A percentile compares a stretch with the other conserved stretches of the same genome.
Evolutionary conservation across 2,113 vertebrate genomes (phyloP).

Genomic region (Pollachius pollachius): DNA sequence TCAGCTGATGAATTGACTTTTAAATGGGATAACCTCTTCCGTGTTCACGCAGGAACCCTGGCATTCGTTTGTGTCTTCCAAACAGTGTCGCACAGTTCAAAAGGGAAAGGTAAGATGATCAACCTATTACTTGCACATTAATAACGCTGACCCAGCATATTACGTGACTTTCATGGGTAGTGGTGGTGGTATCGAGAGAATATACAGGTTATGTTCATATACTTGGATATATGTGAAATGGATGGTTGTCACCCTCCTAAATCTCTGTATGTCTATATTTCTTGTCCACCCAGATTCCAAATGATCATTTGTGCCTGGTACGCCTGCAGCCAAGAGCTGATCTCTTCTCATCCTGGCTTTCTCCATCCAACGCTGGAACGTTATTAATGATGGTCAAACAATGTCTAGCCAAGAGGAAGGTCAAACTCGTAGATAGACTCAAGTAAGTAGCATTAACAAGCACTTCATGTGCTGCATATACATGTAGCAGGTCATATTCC

Average conservation of each 20-base stretch:
- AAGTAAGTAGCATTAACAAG: conserved; percentile 73
- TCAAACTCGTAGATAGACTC: conserved; percentile 76
- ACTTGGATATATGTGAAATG: too few relatives aligned
- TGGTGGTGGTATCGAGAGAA: not conserved
- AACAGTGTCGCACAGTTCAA: conserved; percentile 11
- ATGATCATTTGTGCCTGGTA: conserved; percentile 83
- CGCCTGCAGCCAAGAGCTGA: conserved; percentile 79
- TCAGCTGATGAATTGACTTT: not conserved
- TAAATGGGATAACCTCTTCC: conserved; percentile 18
- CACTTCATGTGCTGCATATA: not conserved
- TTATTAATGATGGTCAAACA: conserved; percentile 90
- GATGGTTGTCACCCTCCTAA: not conserved
- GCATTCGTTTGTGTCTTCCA: conserved; percentile 79
- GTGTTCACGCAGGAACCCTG: conserved; percentile 76
- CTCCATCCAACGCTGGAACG: conserved; percentile 72
- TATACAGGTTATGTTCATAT: not conserved
- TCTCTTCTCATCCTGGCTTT: conserved; percentile 81
- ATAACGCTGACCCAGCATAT: not conserved
- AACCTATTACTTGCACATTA: not conserved
- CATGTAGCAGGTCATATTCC: not conserved
- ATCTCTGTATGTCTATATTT: not conserved
- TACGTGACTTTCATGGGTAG: not conserved
- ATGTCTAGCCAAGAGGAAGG: conserved; percentile 81
- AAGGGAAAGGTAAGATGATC: conserved; percentile 69
- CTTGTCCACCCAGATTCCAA: conserved; percentile 54